Evolutionary conservation across 2,797 vertebrate species (phyloP).

Genomic region (Sebastes cheni): DNA sequence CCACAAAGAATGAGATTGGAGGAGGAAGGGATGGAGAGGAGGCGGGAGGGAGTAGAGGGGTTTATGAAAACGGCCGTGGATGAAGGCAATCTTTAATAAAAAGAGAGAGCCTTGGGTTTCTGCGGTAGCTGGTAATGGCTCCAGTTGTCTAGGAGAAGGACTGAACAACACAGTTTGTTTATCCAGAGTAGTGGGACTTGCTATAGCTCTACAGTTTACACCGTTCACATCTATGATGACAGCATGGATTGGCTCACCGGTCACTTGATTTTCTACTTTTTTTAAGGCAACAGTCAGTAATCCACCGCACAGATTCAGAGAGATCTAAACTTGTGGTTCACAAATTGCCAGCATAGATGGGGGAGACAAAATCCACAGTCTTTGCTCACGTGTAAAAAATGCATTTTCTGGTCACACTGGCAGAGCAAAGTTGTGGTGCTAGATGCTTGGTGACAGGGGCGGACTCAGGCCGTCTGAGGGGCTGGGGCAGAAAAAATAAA

Average conservation of each 20-base stretch:
- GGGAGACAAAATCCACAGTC: background rate
- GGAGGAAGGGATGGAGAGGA: constrained; percentile 49
- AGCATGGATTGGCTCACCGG: constrained; percentile 18
- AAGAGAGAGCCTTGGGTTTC: constrained; percentile 68
- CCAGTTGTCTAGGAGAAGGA: constrained; percentile 77
- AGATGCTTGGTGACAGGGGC: background rate
- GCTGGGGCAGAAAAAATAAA: too few species aligned
- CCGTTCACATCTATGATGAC: constrained; percentile 31
- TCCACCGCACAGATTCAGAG: background rate
- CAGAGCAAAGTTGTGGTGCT: background rate
- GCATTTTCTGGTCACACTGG: background rate
- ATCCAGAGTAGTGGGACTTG: constrained; percentile 42
- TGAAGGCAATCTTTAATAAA: constrained; percentile 71
- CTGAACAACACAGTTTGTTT: constrained; percentile 74
- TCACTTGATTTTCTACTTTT: constrained; percentile 9
- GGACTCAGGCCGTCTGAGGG: background rate
- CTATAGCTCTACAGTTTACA: constrained; percentile 22
- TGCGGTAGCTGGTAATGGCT: constrained; percentile 74
- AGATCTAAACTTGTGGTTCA: background rate
- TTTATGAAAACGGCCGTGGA: constrained; percentile 60
- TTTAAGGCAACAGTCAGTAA: background rate
- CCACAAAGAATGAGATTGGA: constrained; percentile 75
- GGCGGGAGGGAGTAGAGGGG: constrained; percentile 44
- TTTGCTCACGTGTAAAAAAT: background rate
- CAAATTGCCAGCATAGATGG: background rate